Evolutionary conservation across 2,797 vertebrate genomes (phyloP).

Genomic region (Enteromius unitaeniatus): DNA sequence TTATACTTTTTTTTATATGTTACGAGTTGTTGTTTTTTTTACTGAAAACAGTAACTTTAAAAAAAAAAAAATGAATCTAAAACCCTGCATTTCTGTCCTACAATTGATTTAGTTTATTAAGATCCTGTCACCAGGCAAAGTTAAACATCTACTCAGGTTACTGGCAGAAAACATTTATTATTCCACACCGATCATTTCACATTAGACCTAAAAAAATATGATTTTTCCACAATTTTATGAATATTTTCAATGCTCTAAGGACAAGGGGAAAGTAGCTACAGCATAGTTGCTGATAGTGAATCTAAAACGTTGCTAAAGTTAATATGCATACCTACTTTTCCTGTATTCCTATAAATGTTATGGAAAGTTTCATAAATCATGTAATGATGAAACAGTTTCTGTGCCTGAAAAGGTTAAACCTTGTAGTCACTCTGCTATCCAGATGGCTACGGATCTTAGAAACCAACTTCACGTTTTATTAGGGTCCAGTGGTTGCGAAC

Average conservation of each 20-base stretch:
- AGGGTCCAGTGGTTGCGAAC: constrained; percentile 6
- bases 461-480: constrained; percentile 7
- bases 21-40: background rate
- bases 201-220: background rate
- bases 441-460: background rate
- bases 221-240: background rate
- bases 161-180: background rate
- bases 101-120: background rate
- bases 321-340: background rate
- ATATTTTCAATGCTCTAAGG: background rate
- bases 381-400: background rate
- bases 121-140: background rate
- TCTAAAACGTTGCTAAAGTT: background rate
- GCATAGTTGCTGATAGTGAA: background rate
- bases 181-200: background rate
- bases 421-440: background rate
- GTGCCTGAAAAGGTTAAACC: constrained; percentile 8
- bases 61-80: background rate
- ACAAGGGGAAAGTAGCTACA: background rate
- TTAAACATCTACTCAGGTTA: background rate
- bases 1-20: background rate
- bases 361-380: background rate
- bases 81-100: background rate
- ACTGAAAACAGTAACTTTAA: background rate
- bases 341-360: background rate